A percentile compares a stretch with the other conserved stretches of the same genome.
Conservation (phyloP, 2,888 invertebrate genomes). For the Listrodromus nycthemerus region DNA sequence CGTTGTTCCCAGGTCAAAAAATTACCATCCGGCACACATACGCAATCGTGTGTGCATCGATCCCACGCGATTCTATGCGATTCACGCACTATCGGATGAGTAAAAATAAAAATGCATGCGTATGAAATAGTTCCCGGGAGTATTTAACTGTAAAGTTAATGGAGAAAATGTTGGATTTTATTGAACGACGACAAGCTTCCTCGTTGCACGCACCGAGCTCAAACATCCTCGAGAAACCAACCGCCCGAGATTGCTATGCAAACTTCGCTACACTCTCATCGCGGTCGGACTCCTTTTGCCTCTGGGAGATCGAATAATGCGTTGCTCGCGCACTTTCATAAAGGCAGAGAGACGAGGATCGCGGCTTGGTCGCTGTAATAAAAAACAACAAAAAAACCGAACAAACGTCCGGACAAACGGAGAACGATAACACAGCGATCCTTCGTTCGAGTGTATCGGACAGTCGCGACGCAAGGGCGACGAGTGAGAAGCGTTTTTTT, state of each 20-base stretch:
- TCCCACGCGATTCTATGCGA: neutral
- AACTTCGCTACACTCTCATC: constrained; percentile 31
- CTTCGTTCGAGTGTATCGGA: neutral
- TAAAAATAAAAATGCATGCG: too few relatives aligned
- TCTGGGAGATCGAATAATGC: constrained; percentile 32
- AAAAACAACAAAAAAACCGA: too few relatives aligned
- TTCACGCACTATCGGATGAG: neutral
- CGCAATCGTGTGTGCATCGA: neutral
- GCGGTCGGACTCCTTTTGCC: constrained; percentile 41
- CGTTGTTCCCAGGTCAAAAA: too few relatives aligned
- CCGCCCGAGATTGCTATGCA: constrained; percentile 12
- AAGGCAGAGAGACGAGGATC: constrained; percentile 15
- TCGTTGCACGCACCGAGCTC: neutral
- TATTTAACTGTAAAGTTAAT: constrained; percentile 14
- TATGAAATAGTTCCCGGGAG: neutral
- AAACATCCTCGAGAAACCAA: constrained; percentile 25
- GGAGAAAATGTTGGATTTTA: neutral
- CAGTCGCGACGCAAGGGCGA: neutral
- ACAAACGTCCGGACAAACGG: constrained; percentile 52
- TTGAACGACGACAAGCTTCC: neutral
- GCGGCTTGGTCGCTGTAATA: constrained; percentile 7
- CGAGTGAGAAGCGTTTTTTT: constrained; percentile 15
- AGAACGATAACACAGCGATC: constrained; percentile 47
- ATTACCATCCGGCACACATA: too few relatives aligned
- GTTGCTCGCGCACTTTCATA: neutral